A percentile compares a stretch with the other conserved stretches of the same genome.
These are phyloP conservation scores for Corella eumyota DNA, from an alignment of 23 tunicate species.

Conservation along the genomic window DNA sequence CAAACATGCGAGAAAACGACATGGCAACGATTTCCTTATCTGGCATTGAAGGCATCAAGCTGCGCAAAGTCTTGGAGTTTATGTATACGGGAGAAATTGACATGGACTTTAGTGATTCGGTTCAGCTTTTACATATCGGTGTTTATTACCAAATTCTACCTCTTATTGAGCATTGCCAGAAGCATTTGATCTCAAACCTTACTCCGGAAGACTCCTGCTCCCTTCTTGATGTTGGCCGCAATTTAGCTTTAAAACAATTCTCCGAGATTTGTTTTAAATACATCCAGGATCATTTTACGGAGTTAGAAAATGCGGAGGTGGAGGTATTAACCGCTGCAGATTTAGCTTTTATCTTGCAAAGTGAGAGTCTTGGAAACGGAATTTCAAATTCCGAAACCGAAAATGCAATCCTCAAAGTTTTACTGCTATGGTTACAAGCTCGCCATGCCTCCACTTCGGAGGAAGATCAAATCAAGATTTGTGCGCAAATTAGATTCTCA, in stretches of 20 bases:
- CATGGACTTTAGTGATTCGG: slow-evolving; percentile 16
- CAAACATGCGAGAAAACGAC: slow-evolving; percentile 46
- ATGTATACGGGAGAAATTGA: slow-evolving; percentile 77
- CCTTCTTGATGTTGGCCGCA: slow-evolving; percentile 7
- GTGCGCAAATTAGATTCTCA: slow-evolving; percentile 35
- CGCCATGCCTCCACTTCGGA: background rate
- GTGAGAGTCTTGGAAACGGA: slow-evolving; percentile 25
- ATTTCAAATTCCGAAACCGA: slow-evolving; percentile 22
- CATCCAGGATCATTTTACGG: slow-evolving; percentile 44
- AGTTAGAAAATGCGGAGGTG: slow-evolving; percentile 10
- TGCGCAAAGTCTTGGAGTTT: slow-evolving; percentile 41
- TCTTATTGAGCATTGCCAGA: slow-evolving; percentile 32
- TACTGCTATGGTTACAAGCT: slow-evolving; percentile 25
- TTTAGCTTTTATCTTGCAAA: slow-evolving; percentile 12
- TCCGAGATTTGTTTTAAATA: background rate
- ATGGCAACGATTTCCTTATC: slow-evolving; percentile 21
- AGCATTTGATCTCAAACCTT: slow-evolving; percentile 18
- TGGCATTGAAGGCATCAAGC: slow-evolving; percentile 16
- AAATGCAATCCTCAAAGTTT: slow-evolving; percentile 11
- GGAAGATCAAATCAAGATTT: slow-evolving; percentile 1
- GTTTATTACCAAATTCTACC: slow-evolving; percentile 60
- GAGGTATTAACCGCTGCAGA: slow-evolving; percentile 29
- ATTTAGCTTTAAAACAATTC: slow-evolving; percentile 24
- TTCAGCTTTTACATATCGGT: slow-evolving; percentile 25
- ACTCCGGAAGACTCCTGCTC: slow-evolving; percentile 23